Base-by-base conservation (phyloP, 2,797 vertebrate species). In the Lagorchestes hirsutus region DNA sequence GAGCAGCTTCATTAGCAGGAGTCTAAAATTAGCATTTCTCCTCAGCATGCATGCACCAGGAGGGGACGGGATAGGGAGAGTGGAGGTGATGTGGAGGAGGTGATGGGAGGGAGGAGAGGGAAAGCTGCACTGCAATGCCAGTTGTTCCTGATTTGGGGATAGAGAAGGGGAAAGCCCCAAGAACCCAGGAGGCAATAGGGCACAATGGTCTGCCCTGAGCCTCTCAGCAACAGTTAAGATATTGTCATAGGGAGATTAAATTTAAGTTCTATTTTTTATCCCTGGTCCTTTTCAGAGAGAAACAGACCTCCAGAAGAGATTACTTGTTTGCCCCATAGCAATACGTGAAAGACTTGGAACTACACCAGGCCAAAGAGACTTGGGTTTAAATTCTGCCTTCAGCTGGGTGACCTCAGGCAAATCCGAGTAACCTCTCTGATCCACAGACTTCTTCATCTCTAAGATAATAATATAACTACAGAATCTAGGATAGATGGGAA, bases 11-110 rank as follows among this genome's bases (percentile, higher is more conserved):
- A 98, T 98, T 98, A 99, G 96, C 97, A 92, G 92, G 96, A 55
- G 50, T 95, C 98, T 98, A 98, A 98, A 99, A 98, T 98, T 98
- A 98, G 98, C 97, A 90, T 34, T 0, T 0, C 92, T 97, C 97
- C 93, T 90, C 94, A 22, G 98, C 92, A 82, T 6, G 57, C 29
- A 59, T 29, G 93, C 74, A 8, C 1, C 1, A 3, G 93, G 62
- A 46, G 3, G 93, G 46, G 90, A 9, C 18, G 13, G 90, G 90
- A 54, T 16, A 55, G 34, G 90, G 54, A 91, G 90, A 40, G 40
- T 87, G 74, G 74, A 91, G 90, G 90, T 91, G 90, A 91, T 54
- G 90, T 1, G 22, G 56, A 12, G 3, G 56, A 24, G 5, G 90
- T 11, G 52, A 1, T 29, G 93, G 90, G 31, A 5, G 95, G 46